Evolutionary conservation across 2,888 invertebrate species (phyloP), one percentile per base, ranked within the genome.

Genomic region (Syritta pipiens): DNA sequence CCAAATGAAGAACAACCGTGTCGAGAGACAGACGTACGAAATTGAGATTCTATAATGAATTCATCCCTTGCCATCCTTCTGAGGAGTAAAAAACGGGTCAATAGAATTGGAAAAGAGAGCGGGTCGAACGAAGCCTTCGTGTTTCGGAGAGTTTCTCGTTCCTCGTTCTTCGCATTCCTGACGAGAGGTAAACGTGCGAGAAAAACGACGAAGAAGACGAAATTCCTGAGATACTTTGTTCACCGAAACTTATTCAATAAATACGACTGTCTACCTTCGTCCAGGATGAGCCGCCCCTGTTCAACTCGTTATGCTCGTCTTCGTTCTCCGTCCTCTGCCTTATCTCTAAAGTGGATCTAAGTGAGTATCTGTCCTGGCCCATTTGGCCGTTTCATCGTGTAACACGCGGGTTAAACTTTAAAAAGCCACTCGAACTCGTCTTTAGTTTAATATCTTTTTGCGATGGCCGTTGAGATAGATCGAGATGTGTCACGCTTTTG

Each of bases 171-270:
- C 17, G 76, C 57, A 69, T 51, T 65, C 65, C 71, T 59, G 59
- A 51, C 26, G 14, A 71, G 46, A 65, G 59, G 57, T 77, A 55
- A 63, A 76, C 63, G 76, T 76, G 71, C 49, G 49, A 51, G 40
- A 28, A 53, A 20, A 42, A 10, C 9, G 10, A 32, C 12, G 7
- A 30, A 51, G 59, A 59, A 62, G n/a, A n/a, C n/a, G n/a, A 69
- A 63, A 76, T 76, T 69, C 75, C 42, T 69, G 12, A 76, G 37
- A 77, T 65, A 71, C 44, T 71, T 77, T 37, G 46, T 48, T 12
- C 28, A 26, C 65, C 59, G 17, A 65, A 77, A 77, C 77, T 71
- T 77, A 71, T 77, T 71, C 77, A 77, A 77, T 77, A 77, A n/a
- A 60, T 46, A 59, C 59, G 44, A 60, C 71, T 65, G 46, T 57